Evolutionary conservation across 2,113 vertebrate genomes (phyloP), one percentile per base, ranked within the genome.

Genomic region (Empidonax traillii): DNA sequence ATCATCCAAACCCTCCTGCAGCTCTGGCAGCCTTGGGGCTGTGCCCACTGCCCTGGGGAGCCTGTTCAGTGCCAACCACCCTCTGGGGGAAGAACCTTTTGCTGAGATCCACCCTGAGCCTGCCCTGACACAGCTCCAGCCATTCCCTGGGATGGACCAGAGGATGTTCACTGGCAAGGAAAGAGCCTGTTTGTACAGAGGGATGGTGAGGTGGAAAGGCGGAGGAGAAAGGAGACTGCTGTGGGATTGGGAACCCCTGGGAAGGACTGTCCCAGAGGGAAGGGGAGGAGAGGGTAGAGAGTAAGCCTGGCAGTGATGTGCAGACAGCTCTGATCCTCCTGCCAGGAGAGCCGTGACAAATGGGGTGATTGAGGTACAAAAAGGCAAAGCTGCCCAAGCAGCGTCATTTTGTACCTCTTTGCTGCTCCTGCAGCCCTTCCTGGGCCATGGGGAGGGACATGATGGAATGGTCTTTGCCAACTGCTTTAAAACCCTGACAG

Each of bases 281-380:
- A 3, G 0, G 0, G 4, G 61, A 86, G 28, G 27, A 79, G 23
- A 35, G 20, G 4, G 17, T 58, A 66, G 9, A 59, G 30, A 62
- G 18, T 3, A 73, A 72, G 37, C 27, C 44, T 63, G 17, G 10
- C 44, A 37, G 27, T 0, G 12, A 27, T 27, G 31, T 63, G 31
- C 69, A 91, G 71, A 4, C 17, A 47, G 27, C 18, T 13, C 21
- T 1, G 18, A 53, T 5, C 21, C 18, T 66, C 4, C 27, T 67
- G 52, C 44, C 31, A 10, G 14, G 7, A 31, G 2, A 28, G 10
- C 24, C 41, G 41, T 27, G 20, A 33, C 3, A 14, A 25, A 43
- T 0, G 1, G 25, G 20, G 3, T 31, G 8, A 15, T 0, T 11
- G 37, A 44, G 16, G 13, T 11, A 1, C 8, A 11, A 14, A 52